phyloP scores from a whole-genome alignment of 2,113 vertebrate species.

The Clarias gariepinus region DNA sequence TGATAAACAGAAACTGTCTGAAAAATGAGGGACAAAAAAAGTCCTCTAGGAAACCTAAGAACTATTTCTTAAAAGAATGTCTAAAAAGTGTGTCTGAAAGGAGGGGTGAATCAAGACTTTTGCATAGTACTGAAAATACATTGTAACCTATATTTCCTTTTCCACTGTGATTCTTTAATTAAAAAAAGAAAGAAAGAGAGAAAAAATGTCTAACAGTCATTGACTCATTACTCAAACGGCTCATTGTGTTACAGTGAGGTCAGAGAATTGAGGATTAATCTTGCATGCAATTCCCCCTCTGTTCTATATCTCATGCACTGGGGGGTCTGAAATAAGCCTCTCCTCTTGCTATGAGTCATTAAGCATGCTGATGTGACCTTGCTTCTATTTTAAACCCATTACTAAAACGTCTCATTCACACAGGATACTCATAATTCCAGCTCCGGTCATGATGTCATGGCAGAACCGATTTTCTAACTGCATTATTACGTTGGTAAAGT shows the following conservation, averaged over 20 bases:
- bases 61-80: too few relatives aligned
- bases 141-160: neutral
- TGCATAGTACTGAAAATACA: too few relatives aligned
- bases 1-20: too few relatives aligned
- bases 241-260: conserved; percentile 28
- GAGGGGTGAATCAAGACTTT: too few relatives aligned
- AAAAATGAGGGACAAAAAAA: too few relatives aligned
- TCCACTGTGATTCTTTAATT: neutral
- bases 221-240: conserved; percentile 19
- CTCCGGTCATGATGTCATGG: conserved; percentile 17
- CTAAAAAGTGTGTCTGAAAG: too few relatives aligned
- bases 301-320: neutral
- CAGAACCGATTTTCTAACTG: neutral
- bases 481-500: neutral
- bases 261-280: conserved; percentile 42
- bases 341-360: conserved; percentile 33
- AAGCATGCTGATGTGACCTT: conserved; percentile 30
- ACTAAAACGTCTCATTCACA: conserved; percentile 13
- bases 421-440: conserved; percentile 10
- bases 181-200: neutral
- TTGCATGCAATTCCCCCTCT: conserved; percentile 10
- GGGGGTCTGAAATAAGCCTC: neutral
- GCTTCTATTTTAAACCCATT: conserved; percentile 40
- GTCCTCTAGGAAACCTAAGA: too few relatives aligned
- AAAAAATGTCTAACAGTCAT: neutral